A percentile compares a stretch with the other conserved stretches of the same genome.
phyloP scores from a whole-genome alignment of 2,888 invertebrate species.

The Keiferia lycopersicella region DNA sequence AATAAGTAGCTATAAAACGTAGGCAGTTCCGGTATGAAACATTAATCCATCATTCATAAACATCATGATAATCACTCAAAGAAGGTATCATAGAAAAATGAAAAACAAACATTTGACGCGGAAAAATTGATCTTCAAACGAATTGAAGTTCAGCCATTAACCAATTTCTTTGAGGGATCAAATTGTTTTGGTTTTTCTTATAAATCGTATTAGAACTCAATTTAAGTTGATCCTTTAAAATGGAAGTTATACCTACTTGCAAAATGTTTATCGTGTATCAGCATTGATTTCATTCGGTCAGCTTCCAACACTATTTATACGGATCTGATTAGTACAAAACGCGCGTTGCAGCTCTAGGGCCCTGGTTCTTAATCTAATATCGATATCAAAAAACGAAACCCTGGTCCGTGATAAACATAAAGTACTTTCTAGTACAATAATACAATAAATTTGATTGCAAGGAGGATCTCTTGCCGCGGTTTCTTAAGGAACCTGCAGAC shows the following conservation, averaged over 20 bases:
- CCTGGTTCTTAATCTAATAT: constrained; percentile 13
- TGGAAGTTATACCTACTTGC: too few species aligned
- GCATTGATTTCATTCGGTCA: constrained; percentile 5
- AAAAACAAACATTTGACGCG: background rate
- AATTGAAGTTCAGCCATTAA: too few species aligned
- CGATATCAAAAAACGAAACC: constrained; percentile 14
- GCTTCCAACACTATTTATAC: background rate
- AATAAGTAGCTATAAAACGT: background rate
- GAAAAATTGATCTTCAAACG: too few species aligned
- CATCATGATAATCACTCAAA: background rate
- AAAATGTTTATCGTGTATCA: background rate
- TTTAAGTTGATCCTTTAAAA: too few species aligned
- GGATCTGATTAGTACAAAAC: background rate
- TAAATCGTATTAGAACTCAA: too few species aligned
- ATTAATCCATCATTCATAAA: constrained; percentile 4
- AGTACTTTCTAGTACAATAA: constrained; percentile 20
- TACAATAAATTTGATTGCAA: constrained; percentile 26
- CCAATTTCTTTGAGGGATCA: too few species aligned
- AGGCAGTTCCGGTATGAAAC: background rate
- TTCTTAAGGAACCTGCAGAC: background rate
- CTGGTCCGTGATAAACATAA: constrained; percentile 18
- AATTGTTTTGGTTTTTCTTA: too few species aligned
- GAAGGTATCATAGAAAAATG: background rate
- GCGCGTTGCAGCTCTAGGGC: background rate
- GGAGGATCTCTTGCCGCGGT: constrained; percentile 24